Evolutionary conservation across 2,888 invertebrate genomes (phyloP).

Genomic region (Epistrophella euchroma): DNA sequence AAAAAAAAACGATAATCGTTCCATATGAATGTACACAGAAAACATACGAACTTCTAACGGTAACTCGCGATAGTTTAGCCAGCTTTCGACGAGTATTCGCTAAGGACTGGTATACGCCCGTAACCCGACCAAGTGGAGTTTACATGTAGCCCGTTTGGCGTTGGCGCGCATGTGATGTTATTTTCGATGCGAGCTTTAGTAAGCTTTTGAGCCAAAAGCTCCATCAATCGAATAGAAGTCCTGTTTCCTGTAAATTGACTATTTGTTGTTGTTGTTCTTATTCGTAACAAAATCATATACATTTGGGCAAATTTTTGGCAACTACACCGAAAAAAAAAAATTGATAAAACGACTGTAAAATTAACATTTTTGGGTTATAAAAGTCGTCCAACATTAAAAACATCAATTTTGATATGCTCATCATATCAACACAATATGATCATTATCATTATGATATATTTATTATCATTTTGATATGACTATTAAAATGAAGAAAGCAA

Average conservation of each 20-base stretch:
- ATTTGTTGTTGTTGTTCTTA: slow-evolving; percentile 25
- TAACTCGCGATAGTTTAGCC: slow-evolving; percentile 60
- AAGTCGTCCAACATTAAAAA: too few relatives aligned
- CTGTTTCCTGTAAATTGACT: slow-evolving; percentile 53
- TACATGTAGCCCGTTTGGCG: slow-evolving; percentile 67
- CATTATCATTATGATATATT: too few relatives aligned
- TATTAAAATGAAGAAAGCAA: too few relatives aligned
- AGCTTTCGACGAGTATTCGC: slow-evolving; percentile 75
- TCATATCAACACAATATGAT: too few relatives aligned
- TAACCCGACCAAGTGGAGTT: slow-evolving; percentile 69
- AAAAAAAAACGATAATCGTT: slow-evolving; percentile 33
- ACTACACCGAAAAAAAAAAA: too few relatives aligned
- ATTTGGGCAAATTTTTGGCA: slow-evolving; percentile 22
- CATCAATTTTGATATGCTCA: too few relatives aligned
- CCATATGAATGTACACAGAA: slow-evolving; percentile 33
- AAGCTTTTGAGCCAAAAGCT: slow-evolving; percentile 57
- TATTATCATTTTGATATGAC: too few relatives aligned
- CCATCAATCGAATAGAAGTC: not conserved
- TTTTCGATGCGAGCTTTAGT: not conserved
- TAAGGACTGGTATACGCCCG: slow-evolving; percentile 76
- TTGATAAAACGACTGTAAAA: too few relatives aligned
- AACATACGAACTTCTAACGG: slow-evolving; percentile 64
- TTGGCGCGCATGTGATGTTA: slow-evolving; percentile 70
- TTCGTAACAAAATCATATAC: slow-evolving; percentile 25
- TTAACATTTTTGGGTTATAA: too few relatives aligned